These are phyloP conservation scores for Catocala sponsa DNA, from an alignment of 2,888 invertebrate species.

Conservation along the genomic window DNA sequence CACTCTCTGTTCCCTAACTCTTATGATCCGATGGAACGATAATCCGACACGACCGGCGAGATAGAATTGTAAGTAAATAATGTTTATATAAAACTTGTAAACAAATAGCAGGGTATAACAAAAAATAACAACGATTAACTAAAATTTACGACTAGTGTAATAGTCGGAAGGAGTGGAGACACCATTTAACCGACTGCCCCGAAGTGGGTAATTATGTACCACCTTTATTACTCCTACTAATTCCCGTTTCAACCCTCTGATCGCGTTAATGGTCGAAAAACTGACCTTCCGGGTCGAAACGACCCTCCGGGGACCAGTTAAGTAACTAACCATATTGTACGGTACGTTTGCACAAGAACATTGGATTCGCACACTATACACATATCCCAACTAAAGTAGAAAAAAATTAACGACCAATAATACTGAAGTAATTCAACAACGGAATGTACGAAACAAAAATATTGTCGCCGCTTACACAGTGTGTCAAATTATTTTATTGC, in stretches of 20 bases:
- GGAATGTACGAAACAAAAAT: constrained; percentile 29
- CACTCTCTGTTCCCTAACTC: too few species aligned
- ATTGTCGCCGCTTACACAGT: constrained; percentile 28
- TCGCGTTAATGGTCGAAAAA: constrained; percentile 85
- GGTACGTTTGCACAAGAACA: constrained; percentile 51
- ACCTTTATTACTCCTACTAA: constrained; percentile 81
- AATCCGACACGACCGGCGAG: too few species aligned
- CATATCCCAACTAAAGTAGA: constrained; percentile 10
- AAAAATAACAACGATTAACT: constrained; percentile 42
- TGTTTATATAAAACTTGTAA: not conserved
- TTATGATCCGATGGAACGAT: too few species aligned
- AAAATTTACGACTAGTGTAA: constrained; percentile 48
- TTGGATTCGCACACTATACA: constrained; percentile 59
- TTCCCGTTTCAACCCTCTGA: constrained; percentile 76
- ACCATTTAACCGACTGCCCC: constrained; percentile 70
- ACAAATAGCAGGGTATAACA: constrained; percentile 19
- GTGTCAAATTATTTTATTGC: constrained; percentile 31
- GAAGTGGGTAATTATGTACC: constrained; percentile 80
- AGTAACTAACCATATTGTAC: constrained; percentile 68
- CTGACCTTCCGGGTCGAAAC: constrained; percentile 81
- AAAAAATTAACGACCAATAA: constrained; percentile 18
- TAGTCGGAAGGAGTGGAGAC: constrained; percentile 45
- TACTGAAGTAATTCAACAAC: constrained; percentile 29
- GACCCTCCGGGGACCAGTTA: constrained; percentile 77
- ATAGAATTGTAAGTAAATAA: not conserved